A percentile compares a stretch with the other conserved stretches of the same genome.
Conservation (phyloP, 2,888 invertebrate species). For the Penaeus monodon region DNA sequence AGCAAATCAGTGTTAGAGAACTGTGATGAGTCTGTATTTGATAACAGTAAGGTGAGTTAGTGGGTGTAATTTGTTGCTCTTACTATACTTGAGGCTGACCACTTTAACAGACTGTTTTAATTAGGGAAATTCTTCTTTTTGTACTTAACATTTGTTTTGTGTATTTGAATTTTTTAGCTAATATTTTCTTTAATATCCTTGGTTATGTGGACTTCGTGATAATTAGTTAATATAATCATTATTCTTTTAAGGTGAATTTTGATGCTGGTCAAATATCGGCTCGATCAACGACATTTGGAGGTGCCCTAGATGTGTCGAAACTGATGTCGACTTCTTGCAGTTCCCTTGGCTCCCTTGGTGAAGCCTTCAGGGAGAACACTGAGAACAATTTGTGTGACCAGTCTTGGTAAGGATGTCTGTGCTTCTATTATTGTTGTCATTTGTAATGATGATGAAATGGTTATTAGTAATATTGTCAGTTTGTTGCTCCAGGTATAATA, state of each 20-base stretch:
- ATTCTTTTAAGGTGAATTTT: constrained; percentile 13
- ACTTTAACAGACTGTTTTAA: neutral
- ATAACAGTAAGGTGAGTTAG: constrained; percentile 1
- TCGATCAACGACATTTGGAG: constrained; percentile 18
- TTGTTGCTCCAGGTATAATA: too few species aligned
- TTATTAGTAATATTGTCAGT: too few species aligned
- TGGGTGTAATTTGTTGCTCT: too few species aligned
- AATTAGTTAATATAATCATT: neutral
- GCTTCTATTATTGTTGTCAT: too few species aligned
- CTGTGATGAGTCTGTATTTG: neutral
- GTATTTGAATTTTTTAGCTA: neutral
- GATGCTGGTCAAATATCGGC: constrained; percentile 39
- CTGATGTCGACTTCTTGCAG: constrained; percentile 41
- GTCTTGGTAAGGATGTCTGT: constrained; percentile 6
- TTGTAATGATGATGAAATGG: too few species aligned
- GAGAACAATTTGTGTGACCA: neutral
- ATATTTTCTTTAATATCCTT: neutral
- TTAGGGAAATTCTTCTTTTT: neutral
- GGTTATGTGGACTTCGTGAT: neutral
- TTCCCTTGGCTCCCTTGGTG: constrained; percentile 39
- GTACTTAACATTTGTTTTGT: neutral
- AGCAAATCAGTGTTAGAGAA: too few species aligned
- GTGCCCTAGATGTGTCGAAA: constrained; percentile 34
- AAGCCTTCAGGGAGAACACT: neutral
- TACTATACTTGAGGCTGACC: neutral